These are phyloP conservation scores for Myotis vivesi DNA, from an alignment of 2,797 vertebrate genomes.

Conservation along the genomic window DNA sequence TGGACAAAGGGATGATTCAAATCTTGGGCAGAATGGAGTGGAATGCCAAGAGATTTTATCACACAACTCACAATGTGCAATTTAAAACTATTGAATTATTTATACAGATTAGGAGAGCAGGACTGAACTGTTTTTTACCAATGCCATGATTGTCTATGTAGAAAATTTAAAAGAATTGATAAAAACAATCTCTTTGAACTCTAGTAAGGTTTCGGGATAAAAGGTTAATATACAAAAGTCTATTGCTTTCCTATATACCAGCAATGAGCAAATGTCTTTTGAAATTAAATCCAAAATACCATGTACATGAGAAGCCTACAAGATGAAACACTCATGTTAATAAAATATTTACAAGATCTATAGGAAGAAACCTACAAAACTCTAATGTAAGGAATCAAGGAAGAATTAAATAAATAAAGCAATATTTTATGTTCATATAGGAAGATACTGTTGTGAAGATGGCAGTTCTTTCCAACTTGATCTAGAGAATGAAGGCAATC, in stretches of 20 bases:
- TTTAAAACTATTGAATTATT: not conserved
- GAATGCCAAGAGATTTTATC: not conserved
- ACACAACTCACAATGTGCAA: not conserved
- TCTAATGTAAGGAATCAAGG: not conserved
- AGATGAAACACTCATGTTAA: not conserved
- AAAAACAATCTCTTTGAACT: not conserved
- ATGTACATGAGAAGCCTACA: not conserved
- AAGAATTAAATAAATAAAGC: slow-evolving; percentile 5
- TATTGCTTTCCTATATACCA: not conserved
- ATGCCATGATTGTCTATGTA: not conserved
- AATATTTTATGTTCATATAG: not conserved
- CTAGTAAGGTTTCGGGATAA: not conserved
- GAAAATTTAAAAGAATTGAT: not conserved
- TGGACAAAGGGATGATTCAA: not conserved
- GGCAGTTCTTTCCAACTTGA: not conserved
- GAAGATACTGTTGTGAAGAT: not conserved
- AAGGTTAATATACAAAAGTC: not conserved
- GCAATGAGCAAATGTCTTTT: not conserved
- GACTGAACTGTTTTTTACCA: not conserved
- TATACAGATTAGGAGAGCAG: not conserved
- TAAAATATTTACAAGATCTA: not conserved
- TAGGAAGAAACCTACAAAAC: not conserved
- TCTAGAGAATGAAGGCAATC: not conserved
- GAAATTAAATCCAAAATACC: not conserved
- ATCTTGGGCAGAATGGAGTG: not conserved